Evolutionary conservation across 2,888 invertebrate genomes (phyloP).

Genomic region (Piscicola geometra): DNA sequence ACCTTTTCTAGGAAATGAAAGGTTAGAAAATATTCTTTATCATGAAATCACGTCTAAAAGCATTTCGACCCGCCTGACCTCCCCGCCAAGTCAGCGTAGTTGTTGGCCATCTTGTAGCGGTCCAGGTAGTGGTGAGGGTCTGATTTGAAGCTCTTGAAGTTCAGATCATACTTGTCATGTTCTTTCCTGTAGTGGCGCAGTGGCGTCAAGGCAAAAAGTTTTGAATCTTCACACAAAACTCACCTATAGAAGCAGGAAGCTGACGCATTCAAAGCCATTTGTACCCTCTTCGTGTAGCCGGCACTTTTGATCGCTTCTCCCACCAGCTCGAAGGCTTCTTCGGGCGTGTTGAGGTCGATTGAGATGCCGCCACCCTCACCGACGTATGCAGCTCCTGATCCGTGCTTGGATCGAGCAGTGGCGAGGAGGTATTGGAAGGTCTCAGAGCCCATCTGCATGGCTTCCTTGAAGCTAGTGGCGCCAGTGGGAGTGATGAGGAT

Average conservation of each 20-base stretch:
- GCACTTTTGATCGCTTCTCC: constrained; percentile 29
- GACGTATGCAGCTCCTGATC: constrained; percentile 2
- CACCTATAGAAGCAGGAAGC: constrained; percentile 28
- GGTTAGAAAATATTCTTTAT: too few relatives aligned
- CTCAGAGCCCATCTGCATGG: constrained; percentile 97
- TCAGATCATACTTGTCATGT: constrained; percentile 25
- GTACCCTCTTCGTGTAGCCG: constrained; percentile 29
- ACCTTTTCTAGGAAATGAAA: too few relatives aligned
- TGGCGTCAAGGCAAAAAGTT: too few relatives aligned
- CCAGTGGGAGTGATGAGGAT: constrained; percentile 95
- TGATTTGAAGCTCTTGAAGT: constrained; percentile 28
- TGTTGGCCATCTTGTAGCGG: constrained; percentile 18
- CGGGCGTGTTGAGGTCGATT: constrained; percentile 6
- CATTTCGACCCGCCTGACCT: constrained; percentile 7
- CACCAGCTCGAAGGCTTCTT: constrained; percentile 30
- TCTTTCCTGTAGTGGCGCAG: constrained; percentile 29
- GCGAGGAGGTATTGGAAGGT: constrained; percentile 86
- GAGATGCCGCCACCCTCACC: constrained; percentile 28
- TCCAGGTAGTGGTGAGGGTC: constrained; percentile 11
- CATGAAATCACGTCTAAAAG: too few relatives aligned
- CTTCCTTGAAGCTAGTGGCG: constrained; percentile 86
- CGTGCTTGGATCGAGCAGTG: constrained; percentile 76
- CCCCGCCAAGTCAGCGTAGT: constrained; percentile 19
- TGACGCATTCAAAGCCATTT: constrained; percentile 20
- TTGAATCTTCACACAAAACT: too few relatives aligned